Conservation (phyloP, 2,113 vertebrate species). For the Leuciscus idus region DNA sequence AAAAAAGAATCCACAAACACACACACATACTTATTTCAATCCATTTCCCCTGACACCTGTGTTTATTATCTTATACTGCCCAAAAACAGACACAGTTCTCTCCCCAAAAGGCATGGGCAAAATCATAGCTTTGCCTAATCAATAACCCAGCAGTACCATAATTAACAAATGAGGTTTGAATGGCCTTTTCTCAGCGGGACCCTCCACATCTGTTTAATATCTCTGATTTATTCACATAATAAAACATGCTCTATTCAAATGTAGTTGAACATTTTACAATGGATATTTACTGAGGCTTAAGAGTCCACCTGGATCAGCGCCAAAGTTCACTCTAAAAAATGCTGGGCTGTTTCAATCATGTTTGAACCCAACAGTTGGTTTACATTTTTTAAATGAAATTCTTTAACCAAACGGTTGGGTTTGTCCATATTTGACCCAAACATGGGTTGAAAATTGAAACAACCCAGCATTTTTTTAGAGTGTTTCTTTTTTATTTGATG, state of each 20-base stretch:
- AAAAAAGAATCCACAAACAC: conserved; percentile 27
- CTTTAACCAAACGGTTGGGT: no score
- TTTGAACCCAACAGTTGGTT: no score
- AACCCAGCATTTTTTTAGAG: no score
- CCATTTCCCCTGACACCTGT: not conserved
- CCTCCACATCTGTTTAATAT: conserved; percentile 56
- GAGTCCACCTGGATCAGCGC: conserved; percentile 37
- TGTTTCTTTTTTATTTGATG: conserved; percentile 13
- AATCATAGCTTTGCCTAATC: conserved; percentile 39
- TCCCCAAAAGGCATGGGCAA: not conserved
- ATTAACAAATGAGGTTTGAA: conserved; percentile 53
- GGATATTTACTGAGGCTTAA: conserved; percentile 33
- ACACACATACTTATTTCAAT: conserved; percentile 15
- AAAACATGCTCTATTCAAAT: conserved; percentile 37
- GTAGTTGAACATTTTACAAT: conserved; percentile 48
- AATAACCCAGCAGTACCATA: conserved; percentile 53
- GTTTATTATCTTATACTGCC: conserved; percentile 8
- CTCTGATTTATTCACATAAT: conserved; percentile 52
- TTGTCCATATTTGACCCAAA: no score
- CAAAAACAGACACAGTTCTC: not conserved
- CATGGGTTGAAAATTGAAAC: no score
- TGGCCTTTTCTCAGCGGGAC: conserved; percentile 11
- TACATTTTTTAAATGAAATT: no score
- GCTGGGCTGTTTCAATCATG: no score
- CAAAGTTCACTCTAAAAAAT: not conserved